These are phyloP conservation scores for Megathymus violae DNA, from an alignment of 1,140 invertebrate species.

Conservation along the genomic window DNA sequence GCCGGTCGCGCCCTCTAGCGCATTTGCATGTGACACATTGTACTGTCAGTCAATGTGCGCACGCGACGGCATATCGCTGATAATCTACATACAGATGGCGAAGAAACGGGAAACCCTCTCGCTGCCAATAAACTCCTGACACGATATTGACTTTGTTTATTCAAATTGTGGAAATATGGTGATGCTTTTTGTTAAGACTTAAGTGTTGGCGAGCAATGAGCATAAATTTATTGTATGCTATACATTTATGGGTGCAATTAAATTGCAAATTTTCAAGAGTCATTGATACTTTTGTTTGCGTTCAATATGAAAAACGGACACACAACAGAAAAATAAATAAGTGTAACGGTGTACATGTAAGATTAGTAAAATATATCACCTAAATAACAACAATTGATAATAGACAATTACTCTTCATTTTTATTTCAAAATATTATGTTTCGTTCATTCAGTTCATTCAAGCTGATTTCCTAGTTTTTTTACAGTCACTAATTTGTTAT, in stretches of 20 bases:
- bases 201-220: constrained; percentile 15
- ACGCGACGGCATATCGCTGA: constrained; percentile 53
- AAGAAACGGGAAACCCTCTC: constrained; percentile 53
- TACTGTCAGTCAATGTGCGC: constrained; percentile 62
- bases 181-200: constrained; percentile 5
- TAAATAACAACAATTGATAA: too few species aligned
- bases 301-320: too few species aligned
- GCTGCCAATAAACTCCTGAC: constrained; percentile 44
- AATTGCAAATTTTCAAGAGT: constrained; percentile 10
- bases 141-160: constrained; percentile 48
- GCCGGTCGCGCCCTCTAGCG: constrained; percentile 39
- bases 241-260: constrained; percentile 3
- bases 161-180: constrained; percentile 42
- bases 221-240: not conserved
- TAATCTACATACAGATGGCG: constrained; percentile 64
- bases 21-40: constrained; percentile 67
- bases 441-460: too few species aligned
- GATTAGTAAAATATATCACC: too few species aligned
- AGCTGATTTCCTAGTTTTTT: too few species aligned
- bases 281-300: too few species aligned
- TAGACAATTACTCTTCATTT: too few species aligned
- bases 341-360: too few species aligned
- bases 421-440: too few species aligned
- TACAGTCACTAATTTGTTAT: too few species aligned
- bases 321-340: too few species aligned